These are phyloP conservation scores for Syndactyla subalaris DNA, from an alignment of 2,797 vertebrate species.

Conservation along the genomic window DNA sequence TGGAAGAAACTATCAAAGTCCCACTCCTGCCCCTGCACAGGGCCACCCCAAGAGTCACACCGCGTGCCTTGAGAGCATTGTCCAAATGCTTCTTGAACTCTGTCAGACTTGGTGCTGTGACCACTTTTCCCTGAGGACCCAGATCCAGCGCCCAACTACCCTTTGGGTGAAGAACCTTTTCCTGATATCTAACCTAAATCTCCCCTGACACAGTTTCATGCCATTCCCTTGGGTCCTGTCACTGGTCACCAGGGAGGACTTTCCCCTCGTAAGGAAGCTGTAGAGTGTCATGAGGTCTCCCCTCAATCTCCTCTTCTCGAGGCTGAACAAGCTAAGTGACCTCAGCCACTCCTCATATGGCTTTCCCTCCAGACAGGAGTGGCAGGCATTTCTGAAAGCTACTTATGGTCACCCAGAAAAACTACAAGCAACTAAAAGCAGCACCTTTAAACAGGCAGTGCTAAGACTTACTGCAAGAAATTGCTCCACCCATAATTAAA, in stretches of 20 bases:
- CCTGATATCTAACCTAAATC: background rate
- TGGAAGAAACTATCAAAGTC: background rate
- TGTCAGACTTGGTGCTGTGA: background rate
- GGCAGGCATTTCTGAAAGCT: background rate
- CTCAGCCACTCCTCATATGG: background rate
- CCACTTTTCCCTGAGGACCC: background rate
- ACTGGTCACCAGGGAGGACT: background rate
- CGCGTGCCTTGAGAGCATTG: accelerated
- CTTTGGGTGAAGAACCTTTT: background rate
- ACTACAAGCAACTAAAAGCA: background rate
- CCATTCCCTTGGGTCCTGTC: no score
- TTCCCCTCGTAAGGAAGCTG: background rate
- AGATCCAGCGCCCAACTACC: accelerated
- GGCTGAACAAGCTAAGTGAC: background rate
- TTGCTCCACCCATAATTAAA: background rate
- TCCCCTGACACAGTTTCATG: background rate
- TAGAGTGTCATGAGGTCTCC: background rate
- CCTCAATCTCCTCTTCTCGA: background rate
- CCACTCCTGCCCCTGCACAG: background rate
- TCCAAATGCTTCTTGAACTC: background rate
- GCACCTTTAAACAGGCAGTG: background rate
- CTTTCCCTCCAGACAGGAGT: background rate
- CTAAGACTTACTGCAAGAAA: background rate
- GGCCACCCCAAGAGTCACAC: background rate
- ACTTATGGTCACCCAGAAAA: background rate